phyloP scores from a whole-genome alignment of 2,113 vertebrate genomes.

The Nerophis ophidion region DNA sequence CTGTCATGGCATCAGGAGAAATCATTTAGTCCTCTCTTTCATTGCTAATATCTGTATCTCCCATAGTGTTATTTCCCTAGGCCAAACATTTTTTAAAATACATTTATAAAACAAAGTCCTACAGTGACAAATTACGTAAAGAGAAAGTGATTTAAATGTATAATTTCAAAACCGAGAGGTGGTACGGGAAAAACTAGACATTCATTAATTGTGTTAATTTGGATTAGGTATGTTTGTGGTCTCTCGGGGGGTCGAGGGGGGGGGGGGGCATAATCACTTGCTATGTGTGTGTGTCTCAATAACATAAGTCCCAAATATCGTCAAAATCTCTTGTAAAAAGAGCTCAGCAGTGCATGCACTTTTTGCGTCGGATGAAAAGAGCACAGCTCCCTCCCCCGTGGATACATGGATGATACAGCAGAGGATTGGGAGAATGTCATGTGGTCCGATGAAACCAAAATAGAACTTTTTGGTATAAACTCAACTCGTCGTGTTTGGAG shows the following conservation, averaged over 20 bases:
- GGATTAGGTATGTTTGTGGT: conserved; percentile 34
- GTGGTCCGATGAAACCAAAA: too few relatives aligned
- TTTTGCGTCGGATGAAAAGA: too few relatives aligned
- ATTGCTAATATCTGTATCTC: conserved; percentile 31
- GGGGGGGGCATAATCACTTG: conserved; percentile 36
- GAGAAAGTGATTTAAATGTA: conserved; percentile 26
- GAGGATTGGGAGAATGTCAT: too few relatives aligned
- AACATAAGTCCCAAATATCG: background rate
- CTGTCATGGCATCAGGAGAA: conserved; percentile 55
- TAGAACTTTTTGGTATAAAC: too few relatives aligned
- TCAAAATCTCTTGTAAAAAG: too few relatives aligned
- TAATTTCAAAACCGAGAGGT: conserved; percentile 30
- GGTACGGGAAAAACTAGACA: conserved; percentile 12
- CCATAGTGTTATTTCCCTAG: conserved; percentile 5
- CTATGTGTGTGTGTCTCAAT: conserved; percentile 8
- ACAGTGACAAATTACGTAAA: conserved; percentile 21
- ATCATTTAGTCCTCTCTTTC: conserved; percentile 50
- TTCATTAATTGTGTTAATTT: conserved; percentile 33
- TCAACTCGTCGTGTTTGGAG: too few relatives aligned
- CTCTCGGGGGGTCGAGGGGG: conserved; percentile 4
- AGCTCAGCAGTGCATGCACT: too few relatives aligned
- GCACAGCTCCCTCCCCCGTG: too few relatives aligned
- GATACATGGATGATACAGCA: too few relatives aligned
- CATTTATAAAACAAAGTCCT: conserved; percentile 33
- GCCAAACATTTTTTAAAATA: conserved; percentile 34